Evolutionary conservation across 2,888 invertebrate species (phyloP).

Genomic region (Abscondita cerata): DNA sequence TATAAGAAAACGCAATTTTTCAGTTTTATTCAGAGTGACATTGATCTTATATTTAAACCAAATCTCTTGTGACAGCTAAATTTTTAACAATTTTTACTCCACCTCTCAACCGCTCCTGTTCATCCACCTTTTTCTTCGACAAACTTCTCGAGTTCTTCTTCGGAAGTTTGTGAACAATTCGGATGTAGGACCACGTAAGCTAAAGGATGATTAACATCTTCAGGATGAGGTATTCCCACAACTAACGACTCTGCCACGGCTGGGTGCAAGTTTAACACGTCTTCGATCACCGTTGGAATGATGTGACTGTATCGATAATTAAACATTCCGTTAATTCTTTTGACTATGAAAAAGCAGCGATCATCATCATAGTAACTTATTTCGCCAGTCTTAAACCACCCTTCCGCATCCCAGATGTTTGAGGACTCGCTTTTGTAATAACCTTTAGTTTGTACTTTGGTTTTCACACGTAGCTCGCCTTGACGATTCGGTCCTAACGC

Average conservation of each 20-base stretch:
- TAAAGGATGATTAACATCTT: constrained; percentile 74
- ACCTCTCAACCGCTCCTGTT: constrained; percentile 7
- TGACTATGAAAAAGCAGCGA: constrained; percentile 60
- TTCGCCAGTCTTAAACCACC: constrained; percentile 63
- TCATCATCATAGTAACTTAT: constrained; percentile 62
- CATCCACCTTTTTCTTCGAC: not conserved
- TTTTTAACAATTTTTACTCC: constrained; percentile 11
- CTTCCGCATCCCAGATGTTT: constrained; percentile 54
- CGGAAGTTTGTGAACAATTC: not conserved
- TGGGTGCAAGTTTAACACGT: constrained; percentile 71
- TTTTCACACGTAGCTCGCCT: constrained; percentile 1
- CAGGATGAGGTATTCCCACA: constrained; percentile 73
- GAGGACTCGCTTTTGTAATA: constrained; percentile 54
- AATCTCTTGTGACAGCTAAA: no score
- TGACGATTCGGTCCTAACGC: not conserved
- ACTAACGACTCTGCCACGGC: constrained; percentile 80
- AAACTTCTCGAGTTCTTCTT: not conserved
- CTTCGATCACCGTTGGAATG: constrained; percentile 83
- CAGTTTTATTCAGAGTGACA: no score
- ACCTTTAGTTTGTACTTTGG: not conserved
- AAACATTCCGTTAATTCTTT: constrained; percentile 55
- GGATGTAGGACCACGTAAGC: constrained; percentile 63
- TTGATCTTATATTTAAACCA: no score
- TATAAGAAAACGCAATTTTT: no score
- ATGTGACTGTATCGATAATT: constrained; percentile 57